Base-by-base conservation (phyloP, 2,113 vertebrate species). In the Pavo muticus region DNA sequence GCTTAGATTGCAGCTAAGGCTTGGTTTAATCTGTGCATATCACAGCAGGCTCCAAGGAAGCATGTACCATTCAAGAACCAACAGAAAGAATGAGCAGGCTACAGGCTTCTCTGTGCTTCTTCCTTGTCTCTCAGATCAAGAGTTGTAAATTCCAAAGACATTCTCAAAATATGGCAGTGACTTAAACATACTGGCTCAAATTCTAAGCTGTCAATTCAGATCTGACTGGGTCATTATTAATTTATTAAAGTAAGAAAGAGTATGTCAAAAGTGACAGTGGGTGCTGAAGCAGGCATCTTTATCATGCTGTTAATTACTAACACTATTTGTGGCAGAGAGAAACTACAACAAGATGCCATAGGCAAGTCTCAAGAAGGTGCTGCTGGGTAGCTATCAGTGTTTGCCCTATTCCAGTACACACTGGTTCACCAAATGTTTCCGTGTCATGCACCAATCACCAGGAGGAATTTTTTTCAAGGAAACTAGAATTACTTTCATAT, bases 391-490 rank as follows among this genome's bases (percentile, higher is more conserved):
- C 37, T 40, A 17, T 40, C 48, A 30, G 13, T 2, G 1, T 54
- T 77, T 77, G 27, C 14, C 7, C 52, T 60, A 27, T 60, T 16
- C 32, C 70, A 35, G 35, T 13, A 27, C 37, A 17, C 61, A 59
- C 3, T 44, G 25, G 27, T 32, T 45, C 44, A 24, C n/a, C 63
- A 21, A 54, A 40, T n/a, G 45, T 42, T 45, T 50, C 59, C 39
- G 25, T 54, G 39, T 39, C 73, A 50, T 5, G 25, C 40, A 70
- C 29, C 71, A 29, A 12, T 45, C 32, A 60, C 57, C 32, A 72
- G 56, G 21, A 95, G 61, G 44, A 87, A 71, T 78, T 10, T 79
- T 95, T 74, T 48, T 39, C 67, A 93, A 84, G 48, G 29, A 87
- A 45, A 87, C 17, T 20, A 60, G 18, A 40, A 63, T 59, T 71